Conservation (phyloP, 2,888 invertebrate species). For the Sepioteuthis lessoniana region DNA sequence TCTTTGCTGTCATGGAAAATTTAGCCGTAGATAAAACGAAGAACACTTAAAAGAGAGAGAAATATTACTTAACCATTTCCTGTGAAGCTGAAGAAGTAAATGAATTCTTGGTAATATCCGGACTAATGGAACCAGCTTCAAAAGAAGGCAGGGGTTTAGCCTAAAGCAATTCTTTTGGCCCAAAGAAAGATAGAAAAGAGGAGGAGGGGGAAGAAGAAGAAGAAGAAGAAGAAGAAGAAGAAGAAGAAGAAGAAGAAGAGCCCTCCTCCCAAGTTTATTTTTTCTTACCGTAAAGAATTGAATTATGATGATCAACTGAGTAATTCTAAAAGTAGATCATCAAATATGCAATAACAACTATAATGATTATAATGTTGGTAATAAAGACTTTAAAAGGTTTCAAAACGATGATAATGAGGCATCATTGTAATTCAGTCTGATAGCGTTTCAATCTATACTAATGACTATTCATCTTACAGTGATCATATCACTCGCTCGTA, state of each 20-base stretch:
- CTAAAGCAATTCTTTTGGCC: background rate
- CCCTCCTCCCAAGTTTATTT: background rate
- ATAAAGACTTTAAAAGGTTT: background rate
- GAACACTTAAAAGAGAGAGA: background rate
- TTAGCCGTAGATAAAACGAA: background rate
- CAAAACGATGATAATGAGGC: background rate
- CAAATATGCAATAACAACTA: background rate
- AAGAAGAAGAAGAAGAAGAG: too few species aligned
- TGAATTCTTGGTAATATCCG: background rate
- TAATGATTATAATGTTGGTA: background rate
- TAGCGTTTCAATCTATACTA: background rate
- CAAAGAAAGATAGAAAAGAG: background rate
- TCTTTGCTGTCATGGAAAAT: background rate
- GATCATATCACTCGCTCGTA: too few species aligned
- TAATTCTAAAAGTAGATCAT: background rate
- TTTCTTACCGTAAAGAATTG: background rate
- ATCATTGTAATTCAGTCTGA: background rate
- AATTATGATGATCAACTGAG: constrained; percentile 4
- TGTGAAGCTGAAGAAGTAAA: background rate
- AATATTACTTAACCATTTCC: background rate
- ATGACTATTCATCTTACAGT: too few species aligned
- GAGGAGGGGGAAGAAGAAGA: too few species aligned
- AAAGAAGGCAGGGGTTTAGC: background rate
- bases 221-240: too few species aligned
- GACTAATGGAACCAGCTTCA: background rate